Percentiles rank a stretch among this genome's conserved stretches.
These are phyloP conservation scores for Ectemnius cavifrons DNA, from an alignment of 2,888 invertebrate genomes.

Conservation along the genomic window DNA sequence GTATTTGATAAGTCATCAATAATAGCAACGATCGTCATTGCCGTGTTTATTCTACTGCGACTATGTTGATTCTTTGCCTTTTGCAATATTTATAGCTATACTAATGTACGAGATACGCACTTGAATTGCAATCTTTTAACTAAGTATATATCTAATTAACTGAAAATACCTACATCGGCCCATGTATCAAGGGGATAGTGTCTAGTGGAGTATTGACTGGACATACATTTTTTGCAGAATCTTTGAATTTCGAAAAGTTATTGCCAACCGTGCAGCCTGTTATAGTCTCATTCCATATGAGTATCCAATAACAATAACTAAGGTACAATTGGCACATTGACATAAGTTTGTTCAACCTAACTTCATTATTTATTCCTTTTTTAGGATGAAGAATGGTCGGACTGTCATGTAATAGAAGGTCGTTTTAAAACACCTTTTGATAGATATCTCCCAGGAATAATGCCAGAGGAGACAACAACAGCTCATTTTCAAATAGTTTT, in stretches of 20 bases:
- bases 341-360: not conserved
- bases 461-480: constrained; percentile 89
- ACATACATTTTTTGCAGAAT: constrained; percentile 83
- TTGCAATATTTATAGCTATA: too few species aligned
- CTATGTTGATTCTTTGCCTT: too few species aligned
- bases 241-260: constrained; percentile 92
- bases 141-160: too few species aligned
- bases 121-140: too few species aligned
- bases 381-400: constrained; percentile 86
- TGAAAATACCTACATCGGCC: not conserved
- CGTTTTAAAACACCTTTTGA: constrained; percentile 92
- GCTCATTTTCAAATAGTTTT: constrained; percentile 92
- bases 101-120: too few species aligned
- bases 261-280: constrained; percentile 90
- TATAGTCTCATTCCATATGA: constrained; percentile 88
- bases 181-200: not conserved
- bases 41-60: too few species aligned
- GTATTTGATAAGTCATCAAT: too few species aligned
- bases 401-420: constrained; percentile 90
- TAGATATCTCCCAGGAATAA: constrained; percentile 89
- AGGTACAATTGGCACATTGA: constrained; percentile 80
- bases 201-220: not conserved
- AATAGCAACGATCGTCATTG: too few species aligned
- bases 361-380: not conserved
- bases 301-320: constrained; percentile 92